Percentiles rank a stretch among this genome's conserved stretches.
Conservation (phyloP, 2,797 vertebrate genomes). For the Hoplostethus mediterraneus region DNA sequence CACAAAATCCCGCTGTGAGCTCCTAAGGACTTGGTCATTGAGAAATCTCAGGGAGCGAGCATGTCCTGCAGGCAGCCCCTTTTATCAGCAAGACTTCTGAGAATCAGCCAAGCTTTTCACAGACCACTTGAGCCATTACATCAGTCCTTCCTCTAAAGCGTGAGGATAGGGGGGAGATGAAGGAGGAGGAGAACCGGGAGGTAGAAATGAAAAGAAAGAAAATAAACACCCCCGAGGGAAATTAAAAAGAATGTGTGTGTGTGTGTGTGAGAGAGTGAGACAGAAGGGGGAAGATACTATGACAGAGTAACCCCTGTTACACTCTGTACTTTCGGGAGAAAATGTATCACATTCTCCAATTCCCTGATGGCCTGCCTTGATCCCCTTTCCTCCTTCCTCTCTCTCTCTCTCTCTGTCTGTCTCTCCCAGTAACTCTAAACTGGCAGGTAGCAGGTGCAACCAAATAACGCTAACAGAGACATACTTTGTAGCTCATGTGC, state of each 20-base stretch:
- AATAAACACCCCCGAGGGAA: slow-evolving; percentile 19
- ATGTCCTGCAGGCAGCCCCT: slow-evolving; percentile 32
- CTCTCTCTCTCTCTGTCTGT: slow-evolving; percentile 1
- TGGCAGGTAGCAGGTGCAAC: slow-evolving; percentile 67
- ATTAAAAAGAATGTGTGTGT: slow-evolving; percentile 15
- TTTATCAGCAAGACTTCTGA: slow-evolving; percentile 47
- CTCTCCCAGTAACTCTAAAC: slow-evolving; percentile 55
- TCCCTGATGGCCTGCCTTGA: slow-evolving; percentile 44
- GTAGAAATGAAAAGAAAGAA: not conserved
- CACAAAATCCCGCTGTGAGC: not conserved
- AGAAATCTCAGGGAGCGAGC: slow-evolving; percentile 34
- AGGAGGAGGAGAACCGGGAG: slow-evolving; percentile 1
- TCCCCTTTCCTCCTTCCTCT: slow-evolving; percentile 35
- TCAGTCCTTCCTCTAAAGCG: slow-evolving; percentile 51
- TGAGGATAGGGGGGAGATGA: slow-evolving; percentile 34
- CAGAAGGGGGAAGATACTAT: slow-evolving; percentile 11
- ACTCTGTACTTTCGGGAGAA: slow-evolving; percentile 53
- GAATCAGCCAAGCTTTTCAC: slow-evolving; percentile 53
- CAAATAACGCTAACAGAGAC: slow-evolving; percentile 56
- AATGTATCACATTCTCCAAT: slow-evolving; percentile 59
- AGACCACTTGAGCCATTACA: slow-evolving; percentile 65
- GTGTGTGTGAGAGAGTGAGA: not conserved
- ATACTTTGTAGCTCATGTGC: slow-evolving; percentile 34
- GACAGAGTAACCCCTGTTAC: slow-evolving; percentile 28
- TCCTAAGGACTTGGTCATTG: slow-evolving; percentile 31